phyloP scores from a whole-genome alignment of 2,888 invertebrate genomes.

The Lithophane semibrunnea region DNA sequence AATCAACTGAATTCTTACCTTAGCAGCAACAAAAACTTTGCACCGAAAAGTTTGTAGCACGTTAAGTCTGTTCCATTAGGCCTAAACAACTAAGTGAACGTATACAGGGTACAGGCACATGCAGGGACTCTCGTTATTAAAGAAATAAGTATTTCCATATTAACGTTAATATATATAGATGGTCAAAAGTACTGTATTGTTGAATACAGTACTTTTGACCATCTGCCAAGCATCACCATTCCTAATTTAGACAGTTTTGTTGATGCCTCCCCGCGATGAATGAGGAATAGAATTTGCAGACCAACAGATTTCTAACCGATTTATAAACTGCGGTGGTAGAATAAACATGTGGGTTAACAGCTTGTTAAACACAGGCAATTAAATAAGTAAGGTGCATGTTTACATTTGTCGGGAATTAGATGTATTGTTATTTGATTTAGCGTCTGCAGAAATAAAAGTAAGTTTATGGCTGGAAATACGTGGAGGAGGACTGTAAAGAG shows the following conservation, averaged over 20 bases:
- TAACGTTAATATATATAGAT: slow-evolving; percentile 6
- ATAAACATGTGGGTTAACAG: slow-evolving; percentile 66
- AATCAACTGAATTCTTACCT: neutral
- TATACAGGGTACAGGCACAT: no score
- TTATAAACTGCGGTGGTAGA: slow-evolving; percentile 53
- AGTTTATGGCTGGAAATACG: slow-evolving; percentile 50
- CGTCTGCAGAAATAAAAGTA: slow-evolving; percentile 54
- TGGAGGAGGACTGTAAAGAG: slow-evolving; percentile 38
- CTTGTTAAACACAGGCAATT: slow-evolving; percentile 63
- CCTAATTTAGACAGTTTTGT: slow-evolving; percentile 56
- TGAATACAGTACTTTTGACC: slow-evolving; percentile 25
- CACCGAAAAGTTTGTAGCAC: no score
- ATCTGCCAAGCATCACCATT: slow-evolving; percentile 52
- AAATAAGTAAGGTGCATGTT: slow-evolving; percentile 62
- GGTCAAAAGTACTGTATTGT: no score
- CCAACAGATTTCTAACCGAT: slow-evolving; percentile 45
- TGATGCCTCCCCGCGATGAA: slow-evolving; percentile 47
- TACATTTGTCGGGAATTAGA: slow-evolving; percentile 57
- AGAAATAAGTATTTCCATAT: neutral
- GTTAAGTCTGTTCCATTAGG: neutral
- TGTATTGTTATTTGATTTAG: slow-evolving; percentile 51
- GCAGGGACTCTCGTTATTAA: neutral
- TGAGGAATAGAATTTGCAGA: slow-evolving; percentile 54
- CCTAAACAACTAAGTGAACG: neutral
- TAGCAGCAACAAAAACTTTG: neutral